These are phyloP conservation scores for Pilophorus perplexus DNA, from an alignment of 2,888 invertebrate species.

Conservation along the genomic window DNA sequence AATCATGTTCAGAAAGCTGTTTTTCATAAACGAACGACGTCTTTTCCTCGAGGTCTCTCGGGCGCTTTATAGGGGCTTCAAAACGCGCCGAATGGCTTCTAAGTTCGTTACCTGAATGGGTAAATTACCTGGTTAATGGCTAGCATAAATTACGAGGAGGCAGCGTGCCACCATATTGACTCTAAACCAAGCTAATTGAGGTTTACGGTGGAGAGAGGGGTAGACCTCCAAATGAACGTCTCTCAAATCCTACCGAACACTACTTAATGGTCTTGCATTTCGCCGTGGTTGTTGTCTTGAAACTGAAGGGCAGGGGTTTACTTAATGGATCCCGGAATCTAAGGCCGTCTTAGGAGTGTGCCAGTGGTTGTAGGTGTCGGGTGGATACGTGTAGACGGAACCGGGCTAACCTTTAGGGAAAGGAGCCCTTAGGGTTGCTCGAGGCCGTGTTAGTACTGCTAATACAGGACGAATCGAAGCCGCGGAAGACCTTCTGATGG, in stretches of 20 bases:
- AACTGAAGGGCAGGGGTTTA: too few species aligned
- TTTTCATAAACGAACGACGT: too few species aligned
- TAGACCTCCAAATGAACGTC: slow-evolving; percentile 8
- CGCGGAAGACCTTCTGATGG: not conserved
- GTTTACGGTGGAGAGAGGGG: slow-evolving; percentile 10
- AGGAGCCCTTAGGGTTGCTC: not conserved
- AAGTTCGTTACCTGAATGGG: slow-evolving; percentile 18
- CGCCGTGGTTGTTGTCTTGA: not conserved
- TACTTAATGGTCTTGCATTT: slow-evolving; percentile 12
- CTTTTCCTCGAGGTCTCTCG: too few species aligned
- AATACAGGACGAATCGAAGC: slow-evolving; percentile 1
- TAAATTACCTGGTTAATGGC: slow-evolving; percentile 23
- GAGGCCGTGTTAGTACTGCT: not conserved
- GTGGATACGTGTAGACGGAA: not conserved
- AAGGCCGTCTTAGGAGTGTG: not conserved
- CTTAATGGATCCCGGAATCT: not conserved
- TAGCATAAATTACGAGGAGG: slow-evolving; percentile 10
- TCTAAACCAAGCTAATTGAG: slow-evolving; percentile 24
- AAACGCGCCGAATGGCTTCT: too few species aligned
- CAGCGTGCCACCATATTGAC: slow-evolving; percentile 9
- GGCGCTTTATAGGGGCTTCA: too few species aligned
- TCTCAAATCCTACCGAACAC: slow-evolving; percentile 18
- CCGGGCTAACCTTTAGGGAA: not conserved
- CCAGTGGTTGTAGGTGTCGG: not conserved
- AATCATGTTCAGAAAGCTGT: too few species aligned